Evolutionary conservation across 1,140 invertebrate genomes (phyloP), one percentile per base, ranked within the genome.

Genomic region (Sweltsa coloradensis): DNA sequence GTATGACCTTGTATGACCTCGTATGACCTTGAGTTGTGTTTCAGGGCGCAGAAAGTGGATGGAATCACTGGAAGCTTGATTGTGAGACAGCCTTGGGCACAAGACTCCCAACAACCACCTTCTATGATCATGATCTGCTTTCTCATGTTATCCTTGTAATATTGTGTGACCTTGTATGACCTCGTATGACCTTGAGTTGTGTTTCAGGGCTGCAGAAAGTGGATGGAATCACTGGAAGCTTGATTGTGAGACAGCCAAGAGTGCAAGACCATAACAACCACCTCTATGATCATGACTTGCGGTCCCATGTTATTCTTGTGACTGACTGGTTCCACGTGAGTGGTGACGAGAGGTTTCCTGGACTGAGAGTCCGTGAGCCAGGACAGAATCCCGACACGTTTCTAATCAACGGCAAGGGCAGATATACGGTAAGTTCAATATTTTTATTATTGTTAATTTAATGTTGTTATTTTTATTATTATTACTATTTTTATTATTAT

Each of bases 351-450:
- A 62, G 62, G 41, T 70, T 70, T 57, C 56, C 64, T n/a, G 60
- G 58, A 14, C 66, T 68, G 49, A 63, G 68, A 53, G 62, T 66
- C 46, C 57, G 59, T 13, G 57, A 63, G 53, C 58, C 58, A 2
- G 60, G 65, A 31, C 63, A 67, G 53, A 59, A 63, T 26, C 68
- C 71, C 4, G 51, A 66, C 27, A 66, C 64, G 11, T 58, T 76
- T 18, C 59, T 78, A 6, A 68, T 78, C 41, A 77, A 78, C 53
- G 75, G 75, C 14, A 57, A 52, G 27, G 71, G 69, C n/a, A 59
- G 63, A 21, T 60, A 59, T 45, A 34, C 16, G 49, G 57, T 58
- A 47, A 42, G 49, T n/a, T n/a, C n/a, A n/a, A n/a, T n/a, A n/a
- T n/a, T n/a, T 24, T n/a, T 29, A 6, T 18, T 42, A 19, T 34